phyloP scores from a whole-genome alignment of 2,797 vertebrate species.

The Selene dorsalis region DNA sequence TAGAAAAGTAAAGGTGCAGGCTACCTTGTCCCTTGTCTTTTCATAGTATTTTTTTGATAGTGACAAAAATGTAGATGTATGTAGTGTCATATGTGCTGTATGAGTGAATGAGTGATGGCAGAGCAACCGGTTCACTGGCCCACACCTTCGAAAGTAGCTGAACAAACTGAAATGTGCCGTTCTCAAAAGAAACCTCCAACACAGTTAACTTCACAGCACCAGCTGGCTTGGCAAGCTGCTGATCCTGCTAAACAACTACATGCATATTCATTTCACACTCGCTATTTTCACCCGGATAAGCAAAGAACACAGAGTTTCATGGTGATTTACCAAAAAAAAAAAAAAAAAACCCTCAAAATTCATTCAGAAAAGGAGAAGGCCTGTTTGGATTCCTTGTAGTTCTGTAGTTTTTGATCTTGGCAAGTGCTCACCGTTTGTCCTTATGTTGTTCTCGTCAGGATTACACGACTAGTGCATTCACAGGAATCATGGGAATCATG shows the following conservation, averaged over 20 bases:
- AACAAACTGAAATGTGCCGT: slow-evolving; percentile 37
- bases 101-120: slow-evolving; percentile 26
- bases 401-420: slow-evolving; percentile 10
- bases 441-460: background rate
- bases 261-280: slow-evolving; percentile 69
- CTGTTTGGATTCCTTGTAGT: slow-evolving; percentile 7
- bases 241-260: slow-evolving; percentile 56
- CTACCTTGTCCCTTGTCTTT: no score
- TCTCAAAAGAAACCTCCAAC: slow-evolving; percentile 45
- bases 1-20: no score
- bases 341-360: background rate
- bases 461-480: slow-evolving; percentile 16
- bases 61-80: background rate
- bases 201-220: slow-evolving; percentile 64
- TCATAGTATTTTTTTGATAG: slow-evolving; percentile 2
- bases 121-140: slow-evolving; percentile 4
- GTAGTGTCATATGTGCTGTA: background rate
- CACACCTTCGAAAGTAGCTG: slow-evolving; percentile 24
- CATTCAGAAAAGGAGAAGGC: slow-evolving; percentile 29
- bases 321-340: slow-evolving; percentile 27
- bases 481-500: slow-evolving; percentile 4
- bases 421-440: slow-evolving; percentile 12
- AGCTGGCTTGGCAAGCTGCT: slow-evolving; percentile 69
- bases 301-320: slow-evolving; percentile 59
- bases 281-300: slow-evolving; percentile 39